phyloP scores from a whole-genome alignment of 2,888 invertebrate genomes.

The Blera fallax region DNA sequence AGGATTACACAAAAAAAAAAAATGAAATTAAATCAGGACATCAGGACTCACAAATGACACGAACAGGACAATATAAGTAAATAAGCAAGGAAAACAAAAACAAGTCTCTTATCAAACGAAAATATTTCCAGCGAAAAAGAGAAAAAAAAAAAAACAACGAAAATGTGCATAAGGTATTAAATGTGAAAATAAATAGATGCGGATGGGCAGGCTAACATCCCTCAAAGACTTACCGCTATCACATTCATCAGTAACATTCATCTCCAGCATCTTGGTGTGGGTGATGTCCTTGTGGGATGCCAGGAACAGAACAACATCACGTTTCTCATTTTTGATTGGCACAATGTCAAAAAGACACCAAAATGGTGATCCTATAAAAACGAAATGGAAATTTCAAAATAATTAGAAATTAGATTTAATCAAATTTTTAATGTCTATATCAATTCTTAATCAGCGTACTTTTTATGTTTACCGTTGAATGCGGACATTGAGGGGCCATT shows the following conservation, averaged over 20 bases:
- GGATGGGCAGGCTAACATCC: too few species aligned
- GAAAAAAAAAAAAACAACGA: background rate
- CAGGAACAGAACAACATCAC: slow-evolving; percentile 97
- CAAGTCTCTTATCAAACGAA: background rate
- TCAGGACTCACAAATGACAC: background rate
- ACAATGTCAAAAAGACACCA: slow-evolving; percentile 98
- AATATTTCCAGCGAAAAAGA: background rate
- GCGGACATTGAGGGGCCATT: too few species aligned
- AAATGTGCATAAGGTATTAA: background rate
- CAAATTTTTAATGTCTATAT: too few species aligned
- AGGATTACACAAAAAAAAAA: background rate
- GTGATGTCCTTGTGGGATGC: slow-evolving; percentile 99
- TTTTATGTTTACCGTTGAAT: too few species aligned
- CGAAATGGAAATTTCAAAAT: slow-evolving; percentile 9
- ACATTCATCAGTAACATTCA: slow-evolving; percentile 91
- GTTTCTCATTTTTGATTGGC: slow-evolving; percentile 98
- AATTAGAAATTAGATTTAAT: too few species aligned
- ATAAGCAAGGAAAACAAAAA: background rate
- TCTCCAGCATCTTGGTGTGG: slow-evolving; percentile 93
- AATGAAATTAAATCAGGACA: background rate
- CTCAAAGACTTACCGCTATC: slow-evolving; percentile 90
- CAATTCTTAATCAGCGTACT: too few species aligned
- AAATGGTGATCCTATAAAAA: slow-evolving; percentile 90
- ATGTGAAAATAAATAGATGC: background rate
- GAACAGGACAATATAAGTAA: background rate